Conservation (phyloP, 2,797 vertebrate species). For the Tragopan temminckii region DNA sequence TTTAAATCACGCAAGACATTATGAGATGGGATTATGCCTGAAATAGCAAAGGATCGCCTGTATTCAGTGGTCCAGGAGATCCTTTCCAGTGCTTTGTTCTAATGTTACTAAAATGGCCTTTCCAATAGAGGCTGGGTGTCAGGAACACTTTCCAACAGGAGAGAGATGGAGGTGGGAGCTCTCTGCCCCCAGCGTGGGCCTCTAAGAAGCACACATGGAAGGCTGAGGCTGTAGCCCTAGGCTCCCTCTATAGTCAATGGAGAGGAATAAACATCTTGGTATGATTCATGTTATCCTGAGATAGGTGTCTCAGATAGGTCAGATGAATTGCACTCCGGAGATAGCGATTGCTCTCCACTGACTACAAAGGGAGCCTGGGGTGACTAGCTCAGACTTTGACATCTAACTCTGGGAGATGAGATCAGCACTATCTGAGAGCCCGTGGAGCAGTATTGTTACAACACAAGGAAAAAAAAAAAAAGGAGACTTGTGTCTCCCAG, state of each 20-base stretch:
- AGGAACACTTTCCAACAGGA: neutral
- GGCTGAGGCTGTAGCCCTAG: slow-evolving; percentile 66
- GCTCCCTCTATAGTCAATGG: slow-evolving; percentile 73
- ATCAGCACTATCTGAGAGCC: slow-evolving; percentile 55
- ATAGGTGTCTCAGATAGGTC: slow-evolving; percentile 74
- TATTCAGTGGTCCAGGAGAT: neutral
- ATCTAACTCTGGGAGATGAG: slow-evolving; percentile 55
- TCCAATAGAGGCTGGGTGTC: neutral
- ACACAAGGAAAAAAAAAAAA: neutral
- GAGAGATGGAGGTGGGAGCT: neutral
- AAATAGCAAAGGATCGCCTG: neutral
- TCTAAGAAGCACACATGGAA: slow-evolving; percentile 15
- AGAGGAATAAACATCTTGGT: slow-evolving; percentile 72
- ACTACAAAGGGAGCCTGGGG: slow-evolving; percentile 63
- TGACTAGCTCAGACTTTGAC: slow-evolving; percentile 60
- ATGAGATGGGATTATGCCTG: neutral
- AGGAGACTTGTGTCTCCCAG: neutral
- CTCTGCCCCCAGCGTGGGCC: slow-evolving; percentile 5
- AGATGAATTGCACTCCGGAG: slow-evolving; percentile 60
- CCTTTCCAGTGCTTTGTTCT: neutral
- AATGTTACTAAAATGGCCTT: neutral
- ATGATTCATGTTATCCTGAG: slow-evolving; percentile 74
- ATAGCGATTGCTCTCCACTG: slow-evolving; percentile 60
- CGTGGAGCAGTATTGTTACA: neutral
- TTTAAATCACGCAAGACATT: neutral